Percentiles rank a stretch among this genome's conserved stretches.
Evolutionary conservation across 2,888 invertebrate genomes (phyloP).

Genomic region (Meta bourneti): DNA sequence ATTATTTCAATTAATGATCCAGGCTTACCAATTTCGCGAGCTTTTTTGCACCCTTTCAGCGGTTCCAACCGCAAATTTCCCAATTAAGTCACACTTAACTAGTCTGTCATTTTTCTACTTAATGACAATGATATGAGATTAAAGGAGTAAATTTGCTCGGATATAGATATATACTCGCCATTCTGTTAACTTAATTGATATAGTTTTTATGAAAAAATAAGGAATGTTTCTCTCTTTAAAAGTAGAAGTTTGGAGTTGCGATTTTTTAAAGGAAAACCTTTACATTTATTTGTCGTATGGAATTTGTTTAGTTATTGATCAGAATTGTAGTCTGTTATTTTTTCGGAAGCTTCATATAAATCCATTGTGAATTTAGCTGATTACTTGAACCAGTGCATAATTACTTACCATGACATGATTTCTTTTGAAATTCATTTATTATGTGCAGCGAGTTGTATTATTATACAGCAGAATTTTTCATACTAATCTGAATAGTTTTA

Average conservation of each 20-base stretch:
- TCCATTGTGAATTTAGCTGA: too few relatives aligned
- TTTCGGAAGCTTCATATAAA: too few relatives aligned
- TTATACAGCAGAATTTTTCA: too few relatives aligned
- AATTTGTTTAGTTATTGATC: too few relatives aligned
- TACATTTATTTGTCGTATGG: not conserved
- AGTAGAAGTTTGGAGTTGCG: not conserved
- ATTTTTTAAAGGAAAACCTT: not conserved
- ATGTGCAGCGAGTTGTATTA: too few relatives aligned
- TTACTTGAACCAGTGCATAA: too few relatives aligned
- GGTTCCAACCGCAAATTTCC: conserved; percentile 1
- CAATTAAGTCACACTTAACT: conserved; percentile 37
- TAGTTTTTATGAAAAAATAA: not conserved
- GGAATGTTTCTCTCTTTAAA: not conserved
- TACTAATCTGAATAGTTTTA: too few relatives aligned
- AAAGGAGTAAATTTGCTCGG: conserved; percentile 4
- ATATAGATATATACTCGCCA: not conserved
- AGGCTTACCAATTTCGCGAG: conserved; percentile 19
- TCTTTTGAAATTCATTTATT: too few relatives aligned
- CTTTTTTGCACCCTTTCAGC: conserved; percentile 9
- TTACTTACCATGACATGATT: too few relatives aligned
- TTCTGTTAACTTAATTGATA: conserved; percentile 21
- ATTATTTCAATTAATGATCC: conserved; percentile 57
- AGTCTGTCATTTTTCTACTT: conserved; percentile 25
- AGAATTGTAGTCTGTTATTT: too few relatives aligned
- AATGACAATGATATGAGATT: conserved; percentile 37